A percentile compares a stretch with the other conserved stretches of the same genome.
Evolutionary conservation across 2,797 vertebrate genomes (phyloP).

Genomic region (Micromesistius poutassou): DNA sequence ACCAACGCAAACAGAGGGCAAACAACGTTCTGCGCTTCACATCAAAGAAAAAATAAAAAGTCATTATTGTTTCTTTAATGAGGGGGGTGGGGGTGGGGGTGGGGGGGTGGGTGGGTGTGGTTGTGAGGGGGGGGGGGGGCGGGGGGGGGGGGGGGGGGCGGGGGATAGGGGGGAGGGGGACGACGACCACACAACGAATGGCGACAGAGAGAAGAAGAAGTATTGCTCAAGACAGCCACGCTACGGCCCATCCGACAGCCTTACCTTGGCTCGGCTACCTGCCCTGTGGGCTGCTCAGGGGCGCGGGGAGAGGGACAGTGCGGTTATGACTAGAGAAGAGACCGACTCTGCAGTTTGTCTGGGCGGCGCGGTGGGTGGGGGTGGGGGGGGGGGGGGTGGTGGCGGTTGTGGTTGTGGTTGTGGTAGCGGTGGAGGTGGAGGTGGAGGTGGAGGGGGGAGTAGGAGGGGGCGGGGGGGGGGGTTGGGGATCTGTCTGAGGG

Average conservation of each 20-base stretch:
- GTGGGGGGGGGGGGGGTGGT: conserved; percentile 8
- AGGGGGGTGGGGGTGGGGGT: background rate
- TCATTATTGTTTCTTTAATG: conserved; percentile 3
- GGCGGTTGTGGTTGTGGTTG: conserved; percentile 41
- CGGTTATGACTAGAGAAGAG: conserved; percentile 53
- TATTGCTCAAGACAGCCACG: conserved; percentile 56
- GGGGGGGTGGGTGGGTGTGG: background rate
- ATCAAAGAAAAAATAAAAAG: background rate
- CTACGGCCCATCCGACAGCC: conserved; percentile 54
- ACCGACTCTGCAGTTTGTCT: conserved; percentile 30
- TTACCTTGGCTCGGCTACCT: conserved; percentile 77
- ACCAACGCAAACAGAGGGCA: background rate
- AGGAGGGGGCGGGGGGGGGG: background rate
- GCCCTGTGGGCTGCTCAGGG: conserved; percentile 63
- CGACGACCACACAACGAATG: conserved; percentile 5
- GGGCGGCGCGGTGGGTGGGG: too few relatives aligned
- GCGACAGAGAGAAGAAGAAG: conserved; percentile 56
- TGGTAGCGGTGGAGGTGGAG: too few relatives aligned
- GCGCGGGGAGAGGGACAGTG: conserved; percentile 66
- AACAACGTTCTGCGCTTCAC: background rate
- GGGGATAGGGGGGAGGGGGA: too few relatives aligned
- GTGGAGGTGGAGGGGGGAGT: too few relatives aligned
- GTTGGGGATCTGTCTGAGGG: background rate
- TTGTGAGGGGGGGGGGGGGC: background rate
- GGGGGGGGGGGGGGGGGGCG: too few relatives aligned